A percentile compares a stretch with the other conserved stretches of the same genome.
Evolutionary conservation across 2,113 vertebrate genomes (phyloP).

Genomic region (Stigmatopora nigra): DNA sequence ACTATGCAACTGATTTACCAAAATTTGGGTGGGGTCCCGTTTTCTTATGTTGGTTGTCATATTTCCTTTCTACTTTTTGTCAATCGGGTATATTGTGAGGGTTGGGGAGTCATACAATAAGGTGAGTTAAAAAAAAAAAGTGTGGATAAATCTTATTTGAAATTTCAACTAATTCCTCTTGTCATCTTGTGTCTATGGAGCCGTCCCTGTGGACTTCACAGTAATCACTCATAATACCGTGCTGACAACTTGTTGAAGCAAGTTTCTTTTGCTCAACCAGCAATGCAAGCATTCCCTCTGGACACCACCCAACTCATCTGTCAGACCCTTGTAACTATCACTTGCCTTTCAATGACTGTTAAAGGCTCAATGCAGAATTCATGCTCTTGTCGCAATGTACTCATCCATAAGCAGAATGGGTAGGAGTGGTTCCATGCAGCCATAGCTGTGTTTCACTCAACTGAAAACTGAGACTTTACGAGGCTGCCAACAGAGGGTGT

Average conservation of each 20-base stretch:
- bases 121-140: background rate
- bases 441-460: background rate
- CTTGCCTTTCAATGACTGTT: constrained; percentile 13
- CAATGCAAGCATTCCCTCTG: constrained; percentile 30
- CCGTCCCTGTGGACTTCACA: background rate
- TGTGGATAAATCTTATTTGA: background rate
- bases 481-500: constrained; percentile 6
- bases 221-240: background rate
- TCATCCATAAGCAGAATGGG: background rate
- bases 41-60: background rate
- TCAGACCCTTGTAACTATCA: constrained; percentile 3
- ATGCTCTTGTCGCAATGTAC: background rate
- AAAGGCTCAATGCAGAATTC: background rate
- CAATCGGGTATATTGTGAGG: background rate
- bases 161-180: background rate
- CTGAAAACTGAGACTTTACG: background rate
- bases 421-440: too few species aligned
- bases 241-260: constrained; percentile 31
- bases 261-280: constrained; percentile 18
- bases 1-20: background rate
- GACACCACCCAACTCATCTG: constrained; percentile 20
- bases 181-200: background rate
- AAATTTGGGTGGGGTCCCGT: background rate
- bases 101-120: too few species aligned
- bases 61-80: background rate